Percentiles rank a stretch among this genome's conserved stretches.
phyloP scores from a whole-genome alignment of 1,140 invertebrate species.

The Caerostris darwini region DNA sequence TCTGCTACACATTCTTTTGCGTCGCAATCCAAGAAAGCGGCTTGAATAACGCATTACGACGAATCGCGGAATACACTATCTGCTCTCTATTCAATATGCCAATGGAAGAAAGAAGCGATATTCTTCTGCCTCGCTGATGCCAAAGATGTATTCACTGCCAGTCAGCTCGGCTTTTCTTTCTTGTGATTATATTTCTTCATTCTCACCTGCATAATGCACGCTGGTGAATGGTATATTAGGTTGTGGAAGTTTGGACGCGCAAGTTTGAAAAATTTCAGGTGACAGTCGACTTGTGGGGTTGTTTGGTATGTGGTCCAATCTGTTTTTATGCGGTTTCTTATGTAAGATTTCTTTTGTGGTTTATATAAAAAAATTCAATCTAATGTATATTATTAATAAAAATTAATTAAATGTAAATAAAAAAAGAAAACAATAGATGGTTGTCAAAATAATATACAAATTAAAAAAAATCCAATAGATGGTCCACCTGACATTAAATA shows the following conservation, averaged over 20 bases:
- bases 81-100: slow-evolving; percentile 43
- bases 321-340: no score
- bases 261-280: background rate
- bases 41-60: slow-evolving; percentile 46
- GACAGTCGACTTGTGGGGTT: background rate
- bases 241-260: background rate
- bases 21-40: slow-evolving; percentile 36
- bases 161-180: background rate
- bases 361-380: no score
- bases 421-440: no score
- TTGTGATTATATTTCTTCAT: background rate
- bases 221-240: slow-evolving; percentile 15
- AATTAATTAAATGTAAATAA: no score
- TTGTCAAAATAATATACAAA: no score
- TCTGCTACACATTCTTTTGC: slow-evolving; percentile 7
- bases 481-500: no score
- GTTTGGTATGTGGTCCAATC: no score
- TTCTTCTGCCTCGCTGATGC: background rate
- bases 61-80: slow-evolving; percentile 34
- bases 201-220: background rate
- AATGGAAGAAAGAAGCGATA: background rate
- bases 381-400: no score
- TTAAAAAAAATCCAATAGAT: no score
- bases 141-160: slow-evolving; percentile 38
- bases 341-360: no score